Base-by-base conservation (phyloP, 2,113 vertebrate genomes). In the Peromyscus californicus region DNA sequence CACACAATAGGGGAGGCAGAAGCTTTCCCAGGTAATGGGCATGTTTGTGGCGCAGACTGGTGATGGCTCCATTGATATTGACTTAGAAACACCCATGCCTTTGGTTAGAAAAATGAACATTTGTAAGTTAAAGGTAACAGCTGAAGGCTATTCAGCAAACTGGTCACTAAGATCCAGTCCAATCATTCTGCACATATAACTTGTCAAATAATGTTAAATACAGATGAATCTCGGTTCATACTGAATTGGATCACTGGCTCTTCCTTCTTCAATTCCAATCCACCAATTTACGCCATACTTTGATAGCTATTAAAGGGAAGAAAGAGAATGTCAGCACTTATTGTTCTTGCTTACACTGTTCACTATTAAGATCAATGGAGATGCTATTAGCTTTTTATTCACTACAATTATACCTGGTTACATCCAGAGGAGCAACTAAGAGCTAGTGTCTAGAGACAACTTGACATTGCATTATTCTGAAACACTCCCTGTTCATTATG, bases 201-300 rank as follows among this genome's bases (percentile, higher is more conserved):
- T 31, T 22, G 42, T 89, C 92, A 93, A 97, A 84, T 17, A 95
- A 88, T 97, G 74, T 93, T 75, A 96, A 90, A 91, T 96, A 92
- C 94, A 97, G 97, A 96, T 94, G 59, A 95, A 85, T 94, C 36
- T 82, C 90, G 13, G 76, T 93, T 98, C 98, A 98, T 99, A 99
- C 99, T 99, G 99, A 98, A 99, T 98, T 96, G 98, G 98, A 72
- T 97, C 94, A 54, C 95, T 98, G 54, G 97, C 76, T 84, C 91
- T 97, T 96, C 98, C 98, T 87, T 98, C 69, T 0, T 98, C 98
- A 96, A 99, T 69, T 96, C 99, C 99, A 97, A 99, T 99, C 99
- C 99, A 99, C 99, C 99, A 99, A 74, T 99, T 99, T 61, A 97
- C 97, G 45, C 98, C 99, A 57, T 87, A 98, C 82, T 98, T 98